Evolutionary conservation across 2,888 invertebrate species (phyloP).

Genomic region (Pristionchus fissidentatus): DNA sequence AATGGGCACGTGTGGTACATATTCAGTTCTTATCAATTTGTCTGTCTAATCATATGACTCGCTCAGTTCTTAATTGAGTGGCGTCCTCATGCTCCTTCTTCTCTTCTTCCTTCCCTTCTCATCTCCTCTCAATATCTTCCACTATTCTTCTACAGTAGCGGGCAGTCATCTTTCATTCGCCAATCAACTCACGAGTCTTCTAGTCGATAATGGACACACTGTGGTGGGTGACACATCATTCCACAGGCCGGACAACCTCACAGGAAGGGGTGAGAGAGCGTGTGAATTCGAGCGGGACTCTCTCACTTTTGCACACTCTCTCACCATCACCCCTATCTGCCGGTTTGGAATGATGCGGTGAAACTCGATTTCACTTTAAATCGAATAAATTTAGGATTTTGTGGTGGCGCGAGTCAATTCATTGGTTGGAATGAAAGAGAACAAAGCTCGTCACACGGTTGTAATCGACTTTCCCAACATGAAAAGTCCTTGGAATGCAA

Average conservation of each 20-base stretch:
- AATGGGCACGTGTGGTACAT: background rate
- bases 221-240: background rate
- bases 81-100: background rate
- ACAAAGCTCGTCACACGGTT: background rate
- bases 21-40: background rate
- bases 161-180: background rate
- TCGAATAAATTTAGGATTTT: background rate
- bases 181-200: background rate
- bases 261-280: too few relatives aligned
- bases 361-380: too few relatives aligned
- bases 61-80: background rate
- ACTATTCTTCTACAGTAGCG: background rate
- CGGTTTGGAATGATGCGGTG: too few relatives aligned
- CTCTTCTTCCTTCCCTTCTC: background rate
- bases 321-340: too few relatives aligned
- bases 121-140: background rate
- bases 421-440: background rate
- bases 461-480: background rate
- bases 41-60: too few relatives aligned
- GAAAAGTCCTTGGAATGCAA: conserved; percentile 4
- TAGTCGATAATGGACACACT: conserved; percentile 8
- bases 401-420: background rate
- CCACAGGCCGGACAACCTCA: too few relatives aligned
- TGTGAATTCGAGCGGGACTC: too few relatives aligned
- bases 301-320: too few relatives aligned